Evolutionary conservation across 2,113 vertebrate genomes (phyloP), one percentile per base, ranked within the genome.

Genomic region (Alligator sinensis): DNA sequence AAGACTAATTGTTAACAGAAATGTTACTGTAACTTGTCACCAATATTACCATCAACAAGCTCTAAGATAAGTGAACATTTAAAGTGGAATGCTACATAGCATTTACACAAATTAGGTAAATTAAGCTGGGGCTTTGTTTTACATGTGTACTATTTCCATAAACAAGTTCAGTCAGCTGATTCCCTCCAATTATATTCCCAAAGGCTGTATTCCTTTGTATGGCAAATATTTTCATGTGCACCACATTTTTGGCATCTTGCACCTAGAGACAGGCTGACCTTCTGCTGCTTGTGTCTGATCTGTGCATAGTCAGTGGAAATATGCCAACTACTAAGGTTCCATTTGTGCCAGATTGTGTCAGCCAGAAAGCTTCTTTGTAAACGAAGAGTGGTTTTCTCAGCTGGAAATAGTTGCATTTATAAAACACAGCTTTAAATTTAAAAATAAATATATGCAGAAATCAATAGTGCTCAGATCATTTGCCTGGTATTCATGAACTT

Each of bases 321-420:
- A 11, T 9, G 72, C 72, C 75, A 92, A 6, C 8, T 38, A 82
- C 10, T 12, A 86, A 15, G 74, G 12, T 81, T 84, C 87, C 80
- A 77, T 79, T 0, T 0, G 18, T 77, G 70, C 62, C 75, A 89
- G 87, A 27, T 28, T 66, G 2, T 11, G 59, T 38, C 62, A 90
- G 25, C 18, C 58, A 91, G 88, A 87, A 76, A 82, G 19, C 19
- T 88, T 93, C 64, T 85, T 83, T 57, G 64, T 77, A 87, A 94
- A 81, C 59, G 27, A 63, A 64, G 74, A 93, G 60, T 63, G 14
- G 14, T 76, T 91, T 96, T 64, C 88, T 90, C 38, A 85, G 54
- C 1, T 28, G 38, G 86, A 95, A 91, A 85, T 30, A 92, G 9
- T 5, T 79, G 15, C 54, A 75, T 66, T 89, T 55, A 76, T 72